Evolutionary conservation across 1,140 invertebrate genomes (phyloP).

Genomic region (Nasonia longicornis): DNA sequence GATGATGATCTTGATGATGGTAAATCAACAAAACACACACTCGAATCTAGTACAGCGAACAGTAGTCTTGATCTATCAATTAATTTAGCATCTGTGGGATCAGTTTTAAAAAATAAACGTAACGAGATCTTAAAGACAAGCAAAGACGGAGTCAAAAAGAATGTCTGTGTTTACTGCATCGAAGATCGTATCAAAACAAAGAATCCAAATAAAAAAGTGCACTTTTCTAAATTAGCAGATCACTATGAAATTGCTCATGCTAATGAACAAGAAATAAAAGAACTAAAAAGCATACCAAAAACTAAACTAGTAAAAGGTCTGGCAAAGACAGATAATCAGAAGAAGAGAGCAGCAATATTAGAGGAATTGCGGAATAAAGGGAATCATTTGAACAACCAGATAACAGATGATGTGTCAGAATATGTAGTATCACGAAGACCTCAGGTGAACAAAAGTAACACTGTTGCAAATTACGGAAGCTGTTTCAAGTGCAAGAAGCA

Average conservation of each 20-base stretch:
- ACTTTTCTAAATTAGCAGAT: neutral
- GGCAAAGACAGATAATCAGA: neutral
- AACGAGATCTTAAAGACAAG: neutral
- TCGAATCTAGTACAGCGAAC: neutral
- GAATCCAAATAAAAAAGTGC: neutral
- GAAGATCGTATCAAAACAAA: neutral
- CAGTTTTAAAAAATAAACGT: slow-evolving; percentile 7
- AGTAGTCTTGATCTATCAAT: neutral
- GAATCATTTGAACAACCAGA: neutral
- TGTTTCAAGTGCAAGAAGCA: neutral
- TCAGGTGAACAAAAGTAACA: neutral
- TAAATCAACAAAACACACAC: neutral
- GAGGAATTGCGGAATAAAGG: neutral
- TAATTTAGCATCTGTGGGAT: slow-evolving; percentile 7
- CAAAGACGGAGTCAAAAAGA: neutral
- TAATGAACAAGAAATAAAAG: neutral
- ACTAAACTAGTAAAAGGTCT: neutral
- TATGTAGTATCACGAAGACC: slow-evolving; percentile 6
- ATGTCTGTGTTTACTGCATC: neutral
- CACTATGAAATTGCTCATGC: slow-evolving; percentile 10
- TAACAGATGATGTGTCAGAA: neutral
- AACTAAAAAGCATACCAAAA: neutral
- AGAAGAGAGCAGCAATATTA: neutral
- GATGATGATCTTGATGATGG: too few relatives aligned
- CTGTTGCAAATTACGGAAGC: neutral